phyloP scores from a whole-genome alignment of 2,888 invertebrate genomes.

The Oscheius sp. region DNA sequence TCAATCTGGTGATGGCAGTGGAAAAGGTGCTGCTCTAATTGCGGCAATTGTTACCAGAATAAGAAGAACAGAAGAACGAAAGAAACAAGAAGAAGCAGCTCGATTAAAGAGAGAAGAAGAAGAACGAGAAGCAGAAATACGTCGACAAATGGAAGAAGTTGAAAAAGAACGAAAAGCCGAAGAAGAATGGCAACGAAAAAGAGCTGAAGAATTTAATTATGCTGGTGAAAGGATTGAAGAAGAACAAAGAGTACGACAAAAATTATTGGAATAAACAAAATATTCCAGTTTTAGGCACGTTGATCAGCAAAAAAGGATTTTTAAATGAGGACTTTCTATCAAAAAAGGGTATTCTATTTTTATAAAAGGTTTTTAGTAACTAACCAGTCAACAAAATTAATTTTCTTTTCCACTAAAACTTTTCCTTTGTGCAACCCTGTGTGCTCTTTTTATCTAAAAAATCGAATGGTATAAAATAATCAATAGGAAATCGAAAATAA shows the following conservation, averaged over 20 bases:
- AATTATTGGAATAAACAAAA: conserved; percentile 8
- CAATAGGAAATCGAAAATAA: neutral
- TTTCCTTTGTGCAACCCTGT: neutral
- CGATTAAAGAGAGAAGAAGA: conserved; percentile 23
- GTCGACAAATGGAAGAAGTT: conserved; percentile 18
- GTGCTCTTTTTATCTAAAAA: neutral
- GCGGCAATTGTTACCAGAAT: conserved; percentile 81
- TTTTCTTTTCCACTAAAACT: neutral
- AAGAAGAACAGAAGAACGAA: conserved; percentile 47
- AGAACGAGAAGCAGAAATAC: conserved; percentile 12
- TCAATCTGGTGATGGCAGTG: conserved; percentile 93
- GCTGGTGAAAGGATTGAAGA: conserved; percentile 33
- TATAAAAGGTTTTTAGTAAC: neutral
- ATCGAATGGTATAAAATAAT: neutral
- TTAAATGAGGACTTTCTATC: conserved; percentile 5
- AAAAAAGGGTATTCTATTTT: conserved; percentile 5
- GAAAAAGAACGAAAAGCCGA: conserved; percentile 26
- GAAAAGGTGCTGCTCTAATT: conserved; percentile 92
- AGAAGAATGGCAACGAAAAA: conserved; percentile 28
- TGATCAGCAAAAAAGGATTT: conserved; percentile 3
- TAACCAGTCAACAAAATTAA: no score
- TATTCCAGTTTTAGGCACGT: conserved; percentile 2
- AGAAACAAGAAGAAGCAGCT: conserved; percentile 32
- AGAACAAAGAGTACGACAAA: conserved; percentile 27
- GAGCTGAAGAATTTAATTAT: conserved; percentile 33